Percentiles rank a stretch among this genome's conserved stretches.
These are phyloP conservation scores for Leistus spinibarbis DNA, from an alignment of 2,888 invertebrate species.

Conservation along the genomic window DNA sequence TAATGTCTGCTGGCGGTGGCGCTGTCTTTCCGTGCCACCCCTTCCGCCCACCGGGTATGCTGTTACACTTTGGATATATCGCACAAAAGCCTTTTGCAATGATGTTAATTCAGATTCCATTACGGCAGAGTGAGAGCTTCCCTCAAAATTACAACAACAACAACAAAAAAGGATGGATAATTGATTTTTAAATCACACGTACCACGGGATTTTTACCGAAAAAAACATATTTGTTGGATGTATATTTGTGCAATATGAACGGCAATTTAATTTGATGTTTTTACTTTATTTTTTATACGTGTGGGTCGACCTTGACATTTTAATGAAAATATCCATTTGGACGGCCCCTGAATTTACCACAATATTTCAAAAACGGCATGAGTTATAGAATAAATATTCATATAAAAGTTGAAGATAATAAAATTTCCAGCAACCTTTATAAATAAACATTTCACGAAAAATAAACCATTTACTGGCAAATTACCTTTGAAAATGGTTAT, in stretches of 20 bases:
- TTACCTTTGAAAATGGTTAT: no score
- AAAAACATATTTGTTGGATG: not conserved
- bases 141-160: conserved; percentile 6
- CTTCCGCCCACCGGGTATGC: not conserved
- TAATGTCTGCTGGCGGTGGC: not conserved
- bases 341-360: no score
- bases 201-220: not conserved
- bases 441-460: not conserved
- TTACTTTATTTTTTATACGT: not conserved
- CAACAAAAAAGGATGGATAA: not conserved
- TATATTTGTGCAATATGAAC: not conserved
- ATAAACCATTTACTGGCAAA: not conserved
- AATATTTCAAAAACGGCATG: no score
- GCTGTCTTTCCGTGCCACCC: not conserved
- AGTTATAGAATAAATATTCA: no score
- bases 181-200: not conserved
- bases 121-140: conserved; percentile 14
- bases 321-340: no score
- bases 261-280: not conserved
- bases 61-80: conserved; percentile 29
- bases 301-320: no score
- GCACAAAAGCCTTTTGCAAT: conserved; percentile 34
- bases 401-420: no score
- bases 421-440: no score
- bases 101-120: conserved; percentile 32